Conservation (phyloP, 2,113 vertebrate species). For the Phalacrocorax carbo region DNA sequence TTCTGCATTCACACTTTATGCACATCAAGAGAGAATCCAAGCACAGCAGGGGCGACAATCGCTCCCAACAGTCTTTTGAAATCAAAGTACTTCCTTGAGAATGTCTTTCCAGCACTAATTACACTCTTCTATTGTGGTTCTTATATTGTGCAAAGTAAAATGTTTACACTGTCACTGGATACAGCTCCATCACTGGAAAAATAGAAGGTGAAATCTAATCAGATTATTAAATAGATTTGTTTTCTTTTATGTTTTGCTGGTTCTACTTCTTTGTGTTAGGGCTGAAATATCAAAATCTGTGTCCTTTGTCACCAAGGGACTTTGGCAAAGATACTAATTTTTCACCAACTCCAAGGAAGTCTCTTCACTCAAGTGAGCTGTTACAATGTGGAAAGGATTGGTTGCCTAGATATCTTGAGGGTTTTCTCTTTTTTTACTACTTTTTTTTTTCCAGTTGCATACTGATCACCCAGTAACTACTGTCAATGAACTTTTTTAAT, state of each 20-base stretch:
- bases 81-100: conserved; percentile 55
- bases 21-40: conserved; percentile 54
- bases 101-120: conserved; percentile 41
- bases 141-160: conserved; percentile 31
- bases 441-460: not conserved
- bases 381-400: not conserved
- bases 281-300: not conserved
- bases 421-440: not conserved
- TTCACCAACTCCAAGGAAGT: not conserved
- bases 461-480: not conserved
- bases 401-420: conserved; percentile 13
- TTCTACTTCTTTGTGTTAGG: not conserved
- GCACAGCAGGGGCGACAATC: conserved; percentile 58
- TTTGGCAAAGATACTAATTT: conserved; percentile 25
- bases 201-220: not conserved
- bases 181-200: not conserved
- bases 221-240: conserved; percentile 4
- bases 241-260: not conserved
- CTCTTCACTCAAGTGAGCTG: not conserved
- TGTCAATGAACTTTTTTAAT: not conserved
- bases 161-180: conserved; percentile 44
- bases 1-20: conserved; percentile 50
- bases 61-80: conserved; percentile 39
- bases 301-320: not conserved
- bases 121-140: conserved; percentile 9